Base-by-base conservation (phyloP, 2,797 vertebrate species). In the Emys orbicularis region DNA sequence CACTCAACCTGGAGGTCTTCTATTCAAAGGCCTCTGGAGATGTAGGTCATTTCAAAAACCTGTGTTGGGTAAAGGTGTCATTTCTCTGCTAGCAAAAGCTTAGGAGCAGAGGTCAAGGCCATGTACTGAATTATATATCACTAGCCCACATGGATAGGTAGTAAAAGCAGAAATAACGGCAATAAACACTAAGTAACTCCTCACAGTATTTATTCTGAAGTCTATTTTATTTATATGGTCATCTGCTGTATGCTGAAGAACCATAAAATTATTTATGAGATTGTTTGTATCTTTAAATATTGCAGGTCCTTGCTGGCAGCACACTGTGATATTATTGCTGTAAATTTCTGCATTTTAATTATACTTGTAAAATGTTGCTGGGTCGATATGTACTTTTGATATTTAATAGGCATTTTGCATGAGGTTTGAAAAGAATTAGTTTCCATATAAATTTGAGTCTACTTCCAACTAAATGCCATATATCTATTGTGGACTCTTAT, bases 21-120 rank as follows among this genome's bases (percentile, higher is more conserved):
- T 91, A 80, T 92, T 91, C 88, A 92, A 89, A 97, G 61, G 25
- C 57, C 84, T 89, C 19, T 37, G 74, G 77, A 85, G 80, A 82
- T 92, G 49, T 41, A 79, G 86, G 86, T 94, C 68, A 85, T 93
- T 98, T 96, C 57, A 79, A 96, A 54, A 96, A 95, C 57, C 90
- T 72, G 1, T 65, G 25, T 86, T 95, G 57, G 94, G n/a, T 77
- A 94, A 96, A 97, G 61, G 59, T 96, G 68, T 87, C 59, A 89
- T 84, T 94, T 93, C 52, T 95, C 74, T 79, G 21, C 44, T 74
- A 27, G 1, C 93, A 84, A 92, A 94, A 96, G 37, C 18, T 92
- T 65, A 47, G 65, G 34, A 72, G 80, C 81, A 89, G 41, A 74
- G 74, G 76, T 92, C 74, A 97, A 96, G 77, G 85, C 52, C 54